Evolutionary conservation across 2,113 vertebrate genomes (phyloP), one percentile per base, ranked within the genome.

Genomic region (Callorhinus ursinus): DNA sequence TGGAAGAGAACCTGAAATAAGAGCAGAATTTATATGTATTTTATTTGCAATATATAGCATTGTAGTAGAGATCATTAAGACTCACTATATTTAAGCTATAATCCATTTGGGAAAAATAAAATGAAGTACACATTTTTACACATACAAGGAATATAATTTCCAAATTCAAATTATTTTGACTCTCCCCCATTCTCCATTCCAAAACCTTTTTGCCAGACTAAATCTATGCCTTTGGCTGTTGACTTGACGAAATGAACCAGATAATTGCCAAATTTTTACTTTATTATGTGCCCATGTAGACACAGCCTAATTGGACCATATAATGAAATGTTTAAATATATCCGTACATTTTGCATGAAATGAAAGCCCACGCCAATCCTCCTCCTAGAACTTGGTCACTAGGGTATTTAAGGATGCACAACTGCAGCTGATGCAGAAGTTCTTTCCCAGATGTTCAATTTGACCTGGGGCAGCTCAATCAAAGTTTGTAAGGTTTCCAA

Each of bases 391-490:
- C 1, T 13, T 98, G 88, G 96, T 88, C 98, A 98, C 98, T 88
- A 80, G 98, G 97, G 97, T 98, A 98, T 98, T 98, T 98, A 98
- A 98, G 96, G 96, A 98, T 98, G 98, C 97, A 98, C 98, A 98
- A 97, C 84, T 67, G 95, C 97, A 98, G 98, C 98, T 96, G 96
- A 98, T 96, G 94, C 96, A 98, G 98, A 98, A 98, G 98, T 98
- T 98, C 97, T 98, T 98, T 98, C 98, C 98, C 98, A 99, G 98
- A 98, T 99, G 98, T 98, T 99, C 98, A 98, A 28, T 98, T 98
- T 99, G 99, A 99, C 98, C 98, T 95, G 97, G 98, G 98, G 98
- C 98, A 98, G 98, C 97, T 98, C 98, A 98, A 98, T 99, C 98
- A 98, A 98, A 98, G 96, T 98, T 97, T 98, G 98, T 98, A 98